These are phyloP conservation scores for Vanessa tameamea DNA, from an alignment of 1,140 invertebrate genomes.

Conservation along the genomic window DNA sequence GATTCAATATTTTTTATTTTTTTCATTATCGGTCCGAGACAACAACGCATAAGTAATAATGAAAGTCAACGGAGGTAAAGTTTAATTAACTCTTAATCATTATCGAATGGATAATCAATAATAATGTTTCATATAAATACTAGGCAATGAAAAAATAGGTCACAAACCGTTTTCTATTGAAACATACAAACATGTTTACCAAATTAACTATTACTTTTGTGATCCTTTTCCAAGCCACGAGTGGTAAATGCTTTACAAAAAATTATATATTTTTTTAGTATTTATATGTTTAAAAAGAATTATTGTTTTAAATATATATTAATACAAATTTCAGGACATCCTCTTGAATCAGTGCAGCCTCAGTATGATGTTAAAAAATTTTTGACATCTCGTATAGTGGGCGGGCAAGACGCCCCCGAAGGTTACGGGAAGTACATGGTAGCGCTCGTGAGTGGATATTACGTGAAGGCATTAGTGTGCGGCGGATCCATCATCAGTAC, in stretches of 20 bases:
- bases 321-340: neutral
- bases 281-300: neutral
- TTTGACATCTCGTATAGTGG: constrained; percentile 48
- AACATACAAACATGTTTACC: constrained; percentile 20
- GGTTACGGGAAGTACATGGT: constrained; percentile 51
- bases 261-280: neutral
- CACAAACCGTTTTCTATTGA: neutral
- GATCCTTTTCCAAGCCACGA: neutral
- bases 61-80: neutral
- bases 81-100: constrained; percentile 17
- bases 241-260: constrained; percentile 3
- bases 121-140: constrained; percentile 13
- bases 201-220: constrained; percentile 14
- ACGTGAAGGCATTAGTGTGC: constrained; percentile 42
- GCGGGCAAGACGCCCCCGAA: constrained; percentile 49
- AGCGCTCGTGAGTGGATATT: constrained; percentile 41
- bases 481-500: constrained; percentile 52
- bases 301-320: neutral
- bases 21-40: neutral
- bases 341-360: neutral
- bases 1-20: neutral
- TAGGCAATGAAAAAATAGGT: neutral
- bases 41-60: constrained; percentile 7
- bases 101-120: constrained; percentile 14
- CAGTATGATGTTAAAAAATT: constrained; percentile 12